Evolutionary conservation across 2,888 invertebrate species (phyloP), one percentile per base, ranked within the genome.

Genomic region (Dryomyza anilis): DNA sequence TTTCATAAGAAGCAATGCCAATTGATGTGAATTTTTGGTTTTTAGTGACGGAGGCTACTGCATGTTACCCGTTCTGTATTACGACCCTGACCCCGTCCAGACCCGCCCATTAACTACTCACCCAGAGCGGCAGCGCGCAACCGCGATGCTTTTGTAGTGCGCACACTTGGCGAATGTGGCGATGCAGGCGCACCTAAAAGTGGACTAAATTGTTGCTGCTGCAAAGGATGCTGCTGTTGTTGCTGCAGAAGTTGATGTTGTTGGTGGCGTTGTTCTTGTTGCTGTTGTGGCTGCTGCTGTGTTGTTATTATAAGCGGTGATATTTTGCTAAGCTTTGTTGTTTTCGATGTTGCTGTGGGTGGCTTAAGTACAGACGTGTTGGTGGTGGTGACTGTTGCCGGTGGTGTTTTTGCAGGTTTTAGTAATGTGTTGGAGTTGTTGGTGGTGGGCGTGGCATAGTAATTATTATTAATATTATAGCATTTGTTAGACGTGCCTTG

Each of bases 101-200:
- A n/a, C 3, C 39, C 52, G 23, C 21, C n/a, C 30, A 10, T 14
- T 21, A 10, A n/a, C 43, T 67, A 81, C 81, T 82, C 81, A 83
- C 83, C 83, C 71, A 82, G 77, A 69, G 89, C 89, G 64, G 90
- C 89, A 66, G 89, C 89, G 81, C 91, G 86, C 67, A 92, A 85
- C 71, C 90, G 87, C 69, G 91, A 91, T 33, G 91, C 86, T 78
- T 89, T 86, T 63, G 91, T 92, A 72, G 89, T 88, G 81, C 91
- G 86, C 74, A 91, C 89, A 65, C 84, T 82, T 65, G 73, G 76
- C 60, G 55, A 14, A 50, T 10, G 27, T 48, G 76, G 72, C 48
- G 64, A 53, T 70, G 74, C 71, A 69, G 73, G 65, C 56, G 75
- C 43, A 43, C 65, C 57, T 62, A 64, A 53, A 53, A 69, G 52